phyloP scores from a whole-genome alignment of 2,797 vertebrate species.

The Bufotes viridis region DNA sequence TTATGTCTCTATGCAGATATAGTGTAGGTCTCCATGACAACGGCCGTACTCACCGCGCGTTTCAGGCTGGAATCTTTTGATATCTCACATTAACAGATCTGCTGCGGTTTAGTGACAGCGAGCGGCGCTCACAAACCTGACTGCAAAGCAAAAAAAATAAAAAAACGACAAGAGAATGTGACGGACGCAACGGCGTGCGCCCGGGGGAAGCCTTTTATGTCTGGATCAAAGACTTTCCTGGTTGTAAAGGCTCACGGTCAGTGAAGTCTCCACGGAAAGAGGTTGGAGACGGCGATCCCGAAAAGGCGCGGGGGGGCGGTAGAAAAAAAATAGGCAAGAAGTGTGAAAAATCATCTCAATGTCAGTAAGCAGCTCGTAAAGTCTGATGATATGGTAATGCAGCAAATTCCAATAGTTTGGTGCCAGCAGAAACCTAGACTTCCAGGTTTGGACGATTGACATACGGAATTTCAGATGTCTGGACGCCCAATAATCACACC shows the following conservation, averaged over 20 bases:
- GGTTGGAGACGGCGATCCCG: background rate
- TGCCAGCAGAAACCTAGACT: no score
- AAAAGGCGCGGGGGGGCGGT: background rate
- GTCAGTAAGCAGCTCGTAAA: background rate
- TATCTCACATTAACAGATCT: constrained; percentile 30
- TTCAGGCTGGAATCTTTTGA: constrained; percentile 3
- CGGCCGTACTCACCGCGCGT: background rate
- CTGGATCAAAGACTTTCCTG: constrained; percentile 44
- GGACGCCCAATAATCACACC: no score
- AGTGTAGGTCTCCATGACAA: background rate
- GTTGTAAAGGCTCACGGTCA: background rate
- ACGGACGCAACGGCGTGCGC: background rate
- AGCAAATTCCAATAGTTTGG: no score
- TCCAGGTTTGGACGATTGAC: no score
- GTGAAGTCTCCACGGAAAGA: constrained; percentile 17
- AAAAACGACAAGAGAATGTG: background rate
- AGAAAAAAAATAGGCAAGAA: background rate
- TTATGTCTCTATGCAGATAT: background rate
- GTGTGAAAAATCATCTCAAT: background rate
- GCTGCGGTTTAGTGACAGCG: background rate
- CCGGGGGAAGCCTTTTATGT: constrained; percentile 35
- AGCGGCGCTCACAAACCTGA: background rate
- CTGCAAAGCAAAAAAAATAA: background rate
- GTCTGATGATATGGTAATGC: background rate
- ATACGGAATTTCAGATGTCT: no score